A percentile compares a stretch with the other conserved stretches of the same genome.
Evolutionary conservation across 2,113 vertebrate genomes (phyloP).

Genomic region (Blennius ocellaris): DNA sequence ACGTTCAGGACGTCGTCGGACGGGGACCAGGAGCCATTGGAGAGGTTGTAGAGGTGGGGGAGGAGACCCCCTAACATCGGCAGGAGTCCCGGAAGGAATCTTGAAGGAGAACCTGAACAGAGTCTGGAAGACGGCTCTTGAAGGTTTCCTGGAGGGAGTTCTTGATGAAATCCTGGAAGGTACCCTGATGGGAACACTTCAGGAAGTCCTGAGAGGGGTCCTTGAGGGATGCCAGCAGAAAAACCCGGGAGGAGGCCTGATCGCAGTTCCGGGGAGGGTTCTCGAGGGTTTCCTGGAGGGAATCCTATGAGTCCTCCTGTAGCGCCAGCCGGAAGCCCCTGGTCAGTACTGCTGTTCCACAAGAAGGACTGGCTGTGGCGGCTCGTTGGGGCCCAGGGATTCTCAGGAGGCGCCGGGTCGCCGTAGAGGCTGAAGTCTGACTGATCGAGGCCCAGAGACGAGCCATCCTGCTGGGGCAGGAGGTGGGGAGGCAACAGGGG

Average conservation of each 20-base stretch:
- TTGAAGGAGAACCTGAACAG: slow-evolving; percentile 46
- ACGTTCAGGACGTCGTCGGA: slow-evolving; percentile 90
- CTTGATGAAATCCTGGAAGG: too few species aligned
- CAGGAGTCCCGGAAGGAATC: not conserved
- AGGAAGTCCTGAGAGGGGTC: not conserved
- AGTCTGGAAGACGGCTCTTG: too few species aligned
- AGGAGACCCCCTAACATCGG: slow-evolving; percentile 71
- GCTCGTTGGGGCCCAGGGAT: slow-evolving; percentile 77
- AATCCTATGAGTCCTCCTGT: too few species aligned
- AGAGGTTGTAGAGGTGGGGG: slow-evolving; percentile 83
- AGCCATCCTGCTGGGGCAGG: slow-evolving; percentile 79
- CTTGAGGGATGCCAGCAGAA: slow-evolving; percentile 30
- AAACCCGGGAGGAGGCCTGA: slow-evolving; percentile 14
- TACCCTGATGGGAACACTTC: too few species aligned
- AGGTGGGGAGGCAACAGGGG: slow-evolving; percentile 76
- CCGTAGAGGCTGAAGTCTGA: slow-evolving; percentile 91
- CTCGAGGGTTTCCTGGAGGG: too few species aligned
- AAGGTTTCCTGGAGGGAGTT: too few species aligned
- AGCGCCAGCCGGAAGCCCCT: too few species aligned
- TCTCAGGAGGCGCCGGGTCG: slow-evolving; percentile 81
- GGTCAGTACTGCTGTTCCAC: slow-evolving; percentile 48
- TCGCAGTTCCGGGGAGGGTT: too few species aligned
- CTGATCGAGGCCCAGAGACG: slow-evolving; percentile 83
- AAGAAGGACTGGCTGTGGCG: slow-evolving; percentile 81
- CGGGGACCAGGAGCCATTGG: slow-evolving; percentile 82